Evolutionary conservation across 2,797 vertebrate species (phyloP).

Genomic region (Scolopax bukidnonensis): DNA sequence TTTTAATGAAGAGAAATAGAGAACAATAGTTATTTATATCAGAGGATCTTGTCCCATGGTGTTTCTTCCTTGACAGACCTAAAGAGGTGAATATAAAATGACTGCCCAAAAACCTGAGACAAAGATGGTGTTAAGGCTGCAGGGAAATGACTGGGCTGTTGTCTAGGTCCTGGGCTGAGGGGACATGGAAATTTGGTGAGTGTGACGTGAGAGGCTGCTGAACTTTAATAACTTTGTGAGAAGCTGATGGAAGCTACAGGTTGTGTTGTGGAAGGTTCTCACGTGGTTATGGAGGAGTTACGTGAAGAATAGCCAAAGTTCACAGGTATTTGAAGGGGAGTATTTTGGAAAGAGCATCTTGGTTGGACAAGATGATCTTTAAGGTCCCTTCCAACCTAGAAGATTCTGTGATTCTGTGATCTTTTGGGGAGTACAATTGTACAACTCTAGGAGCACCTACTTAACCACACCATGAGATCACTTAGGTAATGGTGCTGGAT

Average conservation of each 20-base stretch:
- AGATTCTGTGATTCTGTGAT: no score
- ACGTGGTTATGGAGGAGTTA: rapidly evolving
- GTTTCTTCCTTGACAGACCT: background rate
- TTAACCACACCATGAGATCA: background rate
- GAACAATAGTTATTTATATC: background rate
- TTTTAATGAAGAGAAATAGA: background rate
- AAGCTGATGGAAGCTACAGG: background rate
- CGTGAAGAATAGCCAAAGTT: background rate
- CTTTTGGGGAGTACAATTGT: background rate
- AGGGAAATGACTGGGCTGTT: background rate
- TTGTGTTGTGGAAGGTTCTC: background rate
- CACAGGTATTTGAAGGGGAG: background rate
- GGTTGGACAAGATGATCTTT: no score
- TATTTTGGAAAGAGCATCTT: background rate
- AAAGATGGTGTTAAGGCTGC: background rate
- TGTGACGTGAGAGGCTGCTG: background rate
- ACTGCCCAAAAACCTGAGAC: background rate
- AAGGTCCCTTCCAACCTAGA: no score
- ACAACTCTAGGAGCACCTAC: rapidly evolving
- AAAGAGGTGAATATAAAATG: background rate
- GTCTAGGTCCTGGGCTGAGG: background rate
- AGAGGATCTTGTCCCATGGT: background rate
- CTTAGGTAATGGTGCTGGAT: background rate
- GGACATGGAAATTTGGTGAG: background rate
- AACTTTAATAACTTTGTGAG: background rate